A percentile compares a stretch with the other conserved stretches of the same genome.
Evolutionary conservation across 2,113 vertebrate species (phyloP).

Genomic region (Chaetura pelagica): DNA sequence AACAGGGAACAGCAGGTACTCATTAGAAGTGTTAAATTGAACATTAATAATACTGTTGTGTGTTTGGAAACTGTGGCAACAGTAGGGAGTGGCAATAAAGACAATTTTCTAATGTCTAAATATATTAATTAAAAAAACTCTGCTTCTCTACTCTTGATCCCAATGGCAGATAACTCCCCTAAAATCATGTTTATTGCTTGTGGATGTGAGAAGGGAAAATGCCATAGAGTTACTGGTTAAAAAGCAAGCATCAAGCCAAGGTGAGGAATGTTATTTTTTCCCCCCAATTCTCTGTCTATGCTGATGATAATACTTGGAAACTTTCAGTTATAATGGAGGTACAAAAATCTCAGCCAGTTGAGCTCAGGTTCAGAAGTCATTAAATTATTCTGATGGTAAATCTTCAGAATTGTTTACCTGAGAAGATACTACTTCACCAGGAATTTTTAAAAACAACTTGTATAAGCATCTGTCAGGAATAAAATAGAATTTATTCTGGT

Average conservation of each 20-base stretch:
- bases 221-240: background rate
- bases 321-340: background rate
- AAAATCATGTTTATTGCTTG: background rate
- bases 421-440: background rate
- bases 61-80: conserved; percentile 33
- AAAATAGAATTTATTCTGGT: background rate
- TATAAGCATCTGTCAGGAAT: background rate
- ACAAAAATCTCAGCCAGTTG: background rate
- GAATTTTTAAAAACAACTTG: background rate
- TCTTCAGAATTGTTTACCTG: background rate
- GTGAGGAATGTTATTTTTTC: background rate
- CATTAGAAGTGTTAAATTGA: conserved; percentile 55
- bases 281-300: background rate
- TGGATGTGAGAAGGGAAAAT: background rate
- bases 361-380: background rate
- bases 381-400: background rate
- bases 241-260: background rate
- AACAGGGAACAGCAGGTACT: conserved; percentile 49
- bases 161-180: background rate
- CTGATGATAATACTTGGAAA: background rate
- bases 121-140: background rate
- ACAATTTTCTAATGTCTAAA: background rate
- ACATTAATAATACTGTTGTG: conserved; percentile 37
- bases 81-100: background rate
- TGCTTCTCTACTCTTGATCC: background rate